phyloP scores from a whole-genome alignment of 2,797 vertebrate species.

The Leptoclinus maculatus region DNA sequence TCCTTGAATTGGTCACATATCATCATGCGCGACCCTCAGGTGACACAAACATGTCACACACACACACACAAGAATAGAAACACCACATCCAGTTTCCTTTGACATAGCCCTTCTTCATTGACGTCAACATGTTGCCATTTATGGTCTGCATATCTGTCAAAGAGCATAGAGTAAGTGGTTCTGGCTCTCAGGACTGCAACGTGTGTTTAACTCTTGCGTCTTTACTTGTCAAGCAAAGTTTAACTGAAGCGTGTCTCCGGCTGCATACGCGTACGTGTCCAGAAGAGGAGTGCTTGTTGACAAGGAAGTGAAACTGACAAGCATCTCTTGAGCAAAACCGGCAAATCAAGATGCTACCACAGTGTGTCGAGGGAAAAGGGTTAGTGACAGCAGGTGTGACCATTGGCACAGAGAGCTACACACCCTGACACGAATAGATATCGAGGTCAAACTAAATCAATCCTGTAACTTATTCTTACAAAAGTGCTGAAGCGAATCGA shows the following conservation, averaged over 20 bases:
- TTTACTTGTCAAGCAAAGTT: constrained; percentile 36
- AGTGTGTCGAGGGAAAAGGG: neutral
- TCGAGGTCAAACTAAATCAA: constrained; percentile 53
- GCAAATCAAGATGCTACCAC: constrained; percentile 28
- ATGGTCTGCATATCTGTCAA: constrained; percentile 8
- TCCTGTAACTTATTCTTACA: constrained; percentile 35
- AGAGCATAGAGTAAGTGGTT: neutral
- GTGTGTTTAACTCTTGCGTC: constrained; percentile 17
- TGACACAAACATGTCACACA: neutral
- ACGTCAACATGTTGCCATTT: constrained; percentile 19
- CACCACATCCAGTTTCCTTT: neutral
- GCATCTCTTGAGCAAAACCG: constrained; percentile 28
- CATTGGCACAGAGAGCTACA: constrained; percentile 26
- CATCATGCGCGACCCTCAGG: neutral
- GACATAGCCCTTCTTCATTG: neutral
- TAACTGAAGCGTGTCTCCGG: constrained; percentile 31
- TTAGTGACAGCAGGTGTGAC: constrained; percentile 32
- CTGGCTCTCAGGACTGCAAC: constrained; percentile 12
- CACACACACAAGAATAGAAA: neutral
- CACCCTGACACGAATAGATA: constrained; percentile 47
- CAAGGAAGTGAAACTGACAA: constrained; percentile 37
- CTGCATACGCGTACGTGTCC: constrained; percentile 24
- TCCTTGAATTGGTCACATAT: neutral
- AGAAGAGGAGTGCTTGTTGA: constrained; percentile 25
- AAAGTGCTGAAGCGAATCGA: constrained; percentile 39